Evolutionary conservation across 1,140 invertebrate genomes (phyloP).

Genomic region (Delia radicum): DNA sequence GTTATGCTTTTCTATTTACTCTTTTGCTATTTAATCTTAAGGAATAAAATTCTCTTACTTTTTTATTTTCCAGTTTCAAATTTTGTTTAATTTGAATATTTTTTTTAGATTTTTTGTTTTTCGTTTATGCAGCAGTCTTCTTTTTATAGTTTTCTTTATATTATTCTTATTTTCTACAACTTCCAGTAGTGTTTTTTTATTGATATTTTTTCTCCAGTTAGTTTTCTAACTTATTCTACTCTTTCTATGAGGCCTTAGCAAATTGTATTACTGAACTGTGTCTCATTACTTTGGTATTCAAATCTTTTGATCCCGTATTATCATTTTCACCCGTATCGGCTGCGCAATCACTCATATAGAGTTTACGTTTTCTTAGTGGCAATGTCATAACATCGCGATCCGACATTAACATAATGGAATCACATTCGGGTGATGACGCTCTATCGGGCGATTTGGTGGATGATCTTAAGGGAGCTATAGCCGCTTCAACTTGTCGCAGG

Average conservation of each 20-base stretch:
- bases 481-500: conserved; percentile 70
- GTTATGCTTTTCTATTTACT: no score
- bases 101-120: conserved; percentile 7
- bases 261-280: conserved; percentile 81
- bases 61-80: background rate
- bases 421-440: conserved; percentile 63
- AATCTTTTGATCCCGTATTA: conserved; percentile 13
- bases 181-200: conserved; percentile 36
- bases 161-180: background rate
- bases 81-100: background rate
- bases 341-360: conserved; percentile 62
- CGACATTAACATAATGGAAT: conserved; percentile 60
- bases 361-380: conserved; percentile 76
- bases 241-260: conserved; percentile 66
- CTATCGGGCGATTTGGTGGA: conserved; percentile 59
- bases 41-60: background rate
- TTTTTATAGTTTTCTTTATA: background rate
- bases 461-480: conserved; percentile 65
- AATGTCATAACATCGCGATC: conserved; percentile 67
- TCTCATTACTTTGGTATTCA: conserved; percentile 57
- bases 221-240: conserved; percentile 33
- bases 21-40: no score
- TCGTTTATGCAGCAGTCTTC: conserved; percentile 20
- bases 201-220: conserved; percentile 35
- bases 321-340: background rate